Base-by-base conservation (phyloP, 2,113 vertebrate genomes). In the Aldabrachelys gigantea region DNA sequence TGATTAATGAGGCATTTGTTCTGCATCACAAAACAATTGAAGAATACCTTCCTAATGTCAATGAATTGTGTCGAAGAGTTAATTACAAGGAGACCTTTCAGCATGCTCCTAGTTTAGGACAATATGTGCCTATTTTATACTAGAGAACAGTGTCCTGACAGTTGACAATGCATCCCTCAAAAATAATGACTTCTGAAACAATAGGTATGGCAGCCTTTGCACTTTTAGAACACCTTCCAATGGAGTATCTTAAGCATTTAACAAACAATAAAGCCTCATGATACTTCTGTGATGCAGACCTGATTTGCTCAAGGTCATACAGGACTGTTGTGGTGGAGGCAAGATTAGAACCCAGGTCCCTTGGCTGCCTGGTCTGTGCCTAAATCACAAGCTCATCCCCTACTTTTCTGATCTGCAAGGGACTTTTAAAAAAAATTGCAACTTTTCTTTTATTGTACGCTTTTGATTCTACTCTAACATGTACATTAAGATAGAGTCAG, bases 1-100 rank as follows among this genome's bases (percentile, higher is more conserved):
- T 96, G 95, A 98, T 97, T 98, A 98, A 98, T 96, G 96, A 96
- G 95, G 89, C 97, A 50, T 97, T 96, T 97, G 93, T 97, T 98
- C 97, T 97, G 97, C 96, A 97, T 89, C 97, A 96, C 95, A 96
- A 97, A 97, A 95, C 92, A 96, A 95, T 6, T 90, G 88, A 97
- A 96, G 90, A 97, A 97, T 92, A 96, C 53, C 91, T 88, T 98
- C 97, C 96, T 89, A 93, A 92, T 90, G 82, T 52, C 96, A 97
- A 52, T 95, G 95, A 97, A 89, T 97, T 97, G 94, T 96, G 78
- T 94, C 94, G 90, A 91, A 93, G 91, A 97, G 84, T 94, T 98
- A 97, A 98, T 98, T 96, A 94, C 69, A 50, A 76, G 1, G 3
- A 94, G 96, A 98, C 97, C 97, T 98, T 97, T 35, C 19, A 88